These are phyloP conservation scores for Phalacrocorax brasilianus DNA, from an alignment of 2,113 vertebrate species.

Conservation along the genomic window DNA sequence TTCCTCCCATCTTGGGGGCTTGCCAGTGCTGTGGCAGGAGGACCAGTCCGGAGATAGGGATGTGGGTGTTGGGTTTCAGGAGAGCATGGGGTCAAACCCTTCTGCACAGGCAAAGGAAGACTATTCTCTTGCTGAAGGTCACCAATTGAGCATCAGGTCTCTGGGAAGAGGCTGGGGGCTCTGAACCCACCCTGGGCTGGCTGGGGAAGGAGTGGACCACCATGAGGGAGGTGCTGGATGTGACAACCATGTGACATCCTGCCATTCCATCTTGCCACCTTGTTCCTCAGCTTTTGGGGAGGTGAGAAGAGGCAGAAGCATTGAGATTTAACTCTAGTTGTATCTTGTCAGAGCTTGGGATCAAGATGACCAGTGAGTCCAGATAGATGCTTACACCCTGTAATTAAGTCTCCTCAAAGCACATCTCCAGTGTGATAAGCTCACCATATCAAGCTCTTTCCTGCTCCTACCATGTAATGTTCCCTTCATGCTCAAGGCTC, in stretches of 20 bases:
- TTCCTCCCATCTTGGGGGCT: not conserved
- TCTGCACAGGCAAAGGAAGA: not conserved
- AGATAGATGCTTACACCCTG: not conserved
- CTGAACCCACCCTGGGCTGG: not conserved
- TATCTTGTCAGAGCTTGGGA: not conserved
- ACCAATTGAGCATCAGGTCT: rapidly evolving
- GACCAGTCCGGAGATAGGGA: rapidly evolving
- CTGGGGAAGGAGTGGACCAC: not conserved
- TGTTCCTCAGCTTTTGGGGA: not conserved
- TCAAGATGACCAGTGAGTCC: not conserved
- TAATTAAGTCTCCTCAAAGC: not conserved
- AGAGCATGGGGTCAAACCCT: not conserved
- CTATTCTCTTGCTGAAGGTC: not conserved
- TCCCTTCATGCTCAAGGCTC: not conserved
- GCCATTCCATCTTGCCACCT: not conserved
- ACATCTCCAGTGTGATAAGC: not conserved
- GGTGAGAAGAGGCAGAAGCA: not conserved
- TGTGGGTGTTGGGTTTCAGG: not conserved
- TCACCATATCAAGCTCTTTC: not conserved
- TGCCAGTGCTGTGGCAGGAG: not conserved
- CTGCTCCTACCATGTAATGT: rapidly evolving
- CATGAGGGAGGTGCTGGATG: rapidly evolving
- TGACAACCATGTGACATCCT: not conserved
- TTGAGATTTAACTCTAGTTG: not conserved
- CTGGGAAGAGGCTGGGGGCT: not conserved